A percentile compares a stretch with the other conserved stretches of the same genome.
These are phyloP conservation scores for Mormyrus proboscirostris DNA, from an alignment of 2,797 vertebrate species.

Conservation along the genomic window DNA sequence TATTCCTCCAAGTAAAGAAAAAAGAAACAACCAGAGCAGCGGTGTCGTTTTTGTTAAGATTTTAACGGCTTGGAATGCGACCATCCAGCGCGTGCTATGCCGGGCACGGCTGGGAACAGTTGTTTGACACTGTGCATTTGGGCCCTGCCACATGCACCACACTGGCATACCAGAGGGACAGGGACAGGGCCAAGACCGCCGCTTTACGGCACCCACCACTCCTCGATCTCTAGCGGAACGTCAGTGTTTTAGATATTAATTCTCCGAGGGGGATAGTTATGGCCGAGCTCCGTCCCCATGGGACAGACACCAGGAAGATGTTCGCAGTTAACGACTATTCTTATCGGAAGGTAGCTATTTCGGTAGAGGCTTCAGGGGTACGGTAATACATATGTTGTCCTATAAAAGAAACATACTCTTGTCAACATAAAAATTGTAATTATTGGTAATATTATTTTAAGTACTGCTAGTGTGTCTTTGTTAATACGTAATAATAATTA, in stretches of 20 bases:
- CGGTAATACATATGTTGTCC: not conserved
- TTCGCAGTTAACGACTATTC: not conserved
- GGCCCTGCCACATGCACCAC: not conserved
- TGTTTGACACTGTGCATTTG: not conserved
- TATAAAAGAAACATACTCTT: not conserved
- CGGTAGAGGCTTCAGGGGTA: not conserved
- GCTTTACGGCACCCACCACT: not conserved
- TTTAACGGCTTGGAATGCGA: not conserved
- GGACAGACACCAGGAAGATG: not conserved
- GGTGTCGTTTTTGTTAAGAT: not conserved
- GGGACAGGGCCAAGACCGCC: not conserved
- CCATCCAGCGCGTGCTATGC: not conserved
- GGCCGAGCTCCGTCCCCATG: not conserved
- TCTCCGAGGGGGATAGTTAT: not conserved
- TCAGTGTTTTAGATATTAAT: not conserved
- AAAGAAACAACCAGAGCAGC: not conserved
- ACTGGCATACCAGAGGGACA: not conserved
- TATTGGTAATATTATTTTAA: not conserved
- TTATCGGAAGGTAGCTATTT: not conserved
- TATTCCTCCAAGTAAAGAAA: not conserved
- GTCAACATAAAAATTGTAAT: not conserved
- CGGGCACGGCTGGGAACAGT: not conserved
- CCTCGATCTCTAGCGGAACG: not conserved
- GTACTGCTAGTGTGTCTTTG: not conserved
- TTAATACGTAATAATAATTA: not conserved